Evolutionary conservation across 2,797 vertebrate genomes (phyloP).

Genomic region (Falco peregrinus): DNA sequence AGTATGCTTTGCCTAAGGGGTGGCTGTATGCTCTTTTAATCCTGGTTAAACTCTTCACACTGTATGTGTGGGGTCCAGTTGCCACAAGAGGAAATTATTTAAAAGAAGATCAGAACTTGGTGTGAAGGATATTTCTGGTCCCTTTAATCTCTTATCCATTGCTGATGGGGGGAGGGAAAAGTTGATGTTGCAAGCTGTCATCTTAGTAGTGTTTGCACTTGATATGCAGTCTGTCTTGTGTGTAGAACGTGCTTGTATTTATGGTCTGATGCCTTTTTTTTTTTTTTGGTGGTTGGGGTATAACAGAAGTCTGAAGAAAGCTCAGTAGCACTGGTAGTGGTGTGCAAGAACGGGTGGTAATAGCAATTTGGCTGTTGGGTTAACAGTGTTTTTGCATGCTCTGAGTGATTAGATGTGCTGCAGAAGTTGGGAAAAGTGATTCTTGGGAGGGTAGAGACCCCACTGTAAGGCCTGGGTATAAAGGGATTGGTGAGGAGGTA

Average conservation of each 20-base stretch:
- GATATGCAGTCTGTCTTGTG: accelerated
- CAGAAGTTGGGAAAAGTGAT: background rate
- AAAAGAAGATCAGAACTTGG: background rate
- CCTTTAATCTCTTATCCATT: background rate
- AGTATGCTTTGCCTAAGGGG: background rate
- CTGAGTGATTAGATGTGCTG: background rate
- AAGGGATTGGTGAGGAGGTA: background rate
- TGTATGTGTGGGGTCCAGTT: background rate
- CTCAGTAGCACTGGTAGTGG: background rate
- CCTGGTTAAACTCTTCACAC: background rate
- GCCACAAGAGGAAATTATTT: background rate
- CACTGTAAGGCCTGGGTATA: accelerated
- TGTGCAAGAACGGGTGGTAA: background rate
- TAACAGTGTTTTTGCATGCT: background rate
- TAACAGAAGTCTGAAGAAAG: background rate
- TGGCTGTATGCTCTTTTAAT: background rate
- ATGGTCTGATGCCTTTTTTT: background rate
- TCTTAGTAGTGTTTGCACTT: background rate
- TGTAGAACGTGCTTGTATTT: accelerated
- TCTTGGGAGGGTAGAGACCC: background rate
- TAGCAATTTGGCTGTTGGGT: background rate
- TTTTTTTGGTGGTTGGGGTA: background rate
- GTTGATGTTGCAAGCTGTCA: background rate
- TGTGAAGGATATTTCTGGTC: background rate
- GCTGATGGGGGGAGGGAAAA: background rate